Evolutionary conservation across 2,888 invertebrate species (phyloP).

Genomic region (Cordilura impudica): DNA sequence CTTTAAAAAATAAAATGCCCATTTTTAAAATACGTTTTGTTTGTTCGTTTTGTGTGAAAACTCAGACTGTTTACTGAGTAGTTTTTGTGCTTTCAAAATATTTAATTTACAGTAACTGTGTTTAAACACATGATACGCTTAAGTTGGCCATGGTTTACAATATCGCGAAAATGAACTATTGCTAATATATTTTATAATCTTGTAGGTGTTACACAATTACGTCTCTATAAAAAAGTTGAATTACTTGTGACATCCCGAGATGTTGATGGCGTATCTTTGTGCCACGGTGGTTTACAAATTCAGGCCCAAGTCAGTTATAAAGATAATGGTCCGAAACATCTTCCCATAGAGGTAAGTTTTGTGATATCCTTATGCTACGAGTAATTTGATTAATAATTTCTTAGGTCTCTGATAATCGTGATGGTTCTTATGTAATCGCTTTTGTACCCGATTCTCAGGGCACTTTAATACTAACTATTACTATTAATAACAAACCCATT

Average conservation of each 20-base stretch:
- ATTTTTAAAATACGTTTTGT: too few relatives aligned
- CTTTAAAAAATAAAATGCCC: too few relatives aligned
- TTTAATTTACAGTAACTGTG: too few relatives aligned
- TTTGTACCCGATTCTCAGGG: constrained; percentile 84
- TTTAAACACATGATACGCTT: too few relatives aligned
- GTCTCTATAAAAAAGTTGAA: constrained; percentile 82
- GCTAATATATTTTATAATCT: too few relatives aligned
- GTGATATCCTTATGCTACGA: too few relatives aligned
- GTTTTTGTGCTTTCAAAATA: too few relatives aligned
- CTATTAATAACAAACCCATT: constrained; percentile 82
- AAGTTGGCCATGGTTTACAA: too few relatives aligned
- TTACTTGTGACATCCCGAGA: constrained; percentile 82
- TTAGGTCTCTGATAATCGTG: constrained; percentile 81
- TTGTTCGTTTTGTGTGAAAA: too few relatives aligned
- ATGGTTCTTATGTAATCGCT: constrained; percentile 82
- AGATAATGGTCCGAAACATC: constrained; percentile 78
- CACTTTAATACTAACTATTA: constrained; percentile 81
- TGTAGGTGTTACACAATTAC: constrained; percentile 77
- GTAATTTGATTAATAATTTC: background rate
- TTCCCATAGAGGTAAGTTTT: constrained; percentile 78
- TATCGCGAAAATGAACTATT: too few relatives aligned
- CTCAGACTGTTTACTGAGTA: too few relatives aligned
- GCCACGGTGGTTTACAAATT: constrained; percentile 83
- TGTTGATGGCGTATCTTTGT: constrained; percentile 81
- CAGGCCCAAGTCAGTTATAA: constrained; percentile 79